Evolutionary conservation across 1,140 invertebrate genomes (phyloP), one percentile per base, ranked within the genome.

Genomic region (Mylabris phalerata): DNA sequence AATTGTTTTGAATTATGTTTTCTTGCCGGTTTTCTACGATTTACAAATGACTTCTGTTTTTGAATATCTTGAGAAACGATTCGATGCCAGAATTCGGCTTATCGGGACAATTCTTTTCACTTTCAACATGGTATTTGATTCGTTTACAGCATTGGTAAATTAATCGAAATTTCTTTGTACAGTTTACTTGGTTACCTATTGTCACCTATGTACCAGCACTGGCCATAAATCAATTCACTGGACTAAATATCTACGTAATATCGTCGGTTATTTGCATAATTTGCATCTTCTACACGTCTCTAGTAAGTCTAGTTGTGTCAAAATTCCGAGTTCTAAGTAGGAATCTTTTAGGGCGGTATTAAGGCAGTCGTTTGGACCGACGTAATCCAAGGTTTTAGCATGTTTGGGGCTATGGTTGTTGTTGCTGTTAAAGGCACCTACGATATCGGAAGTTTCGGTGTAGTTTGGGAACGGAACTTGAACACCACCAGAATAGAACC

Each of bases 211-310:
- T 84, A 2, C 82, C 82, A 9, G 74, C 83, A 2, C 62, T 83
- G 62, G 82, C 82, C 1, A 54, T 76, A 79, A 70, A 66, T 64
- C 48, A 32, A 32, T 86, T 88, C 3, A 90, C 87, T 25, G 82
- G 83, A 11, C 75, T 87, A 9, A 75, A 82, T 63, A 73, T 87
- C 11, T 81, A 82, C 58, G 67, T 80, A 2, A 79, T 32, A 32
- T 32, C 32, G 7, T 78, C 84, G 4, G 75, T 87, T 0, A 80
- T 88, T 48, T 89, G 89, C 71, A 88, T 87, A 0, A 80, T 88
- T 48, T 89, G 89, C 71, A 88, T 89, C 5, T 87, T 91, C 57
- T 89, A 92, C 63, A 89, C 88, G 5, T 82, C 86, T 11, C 72
- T 91, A 42, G 87, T 32, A 32, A 32, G 19, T 19, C 19, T 1